Evolutionary conservation across 1,140 invertebrate genomes (phyloP).

Genomic region (Colletes gigas): DNA sequence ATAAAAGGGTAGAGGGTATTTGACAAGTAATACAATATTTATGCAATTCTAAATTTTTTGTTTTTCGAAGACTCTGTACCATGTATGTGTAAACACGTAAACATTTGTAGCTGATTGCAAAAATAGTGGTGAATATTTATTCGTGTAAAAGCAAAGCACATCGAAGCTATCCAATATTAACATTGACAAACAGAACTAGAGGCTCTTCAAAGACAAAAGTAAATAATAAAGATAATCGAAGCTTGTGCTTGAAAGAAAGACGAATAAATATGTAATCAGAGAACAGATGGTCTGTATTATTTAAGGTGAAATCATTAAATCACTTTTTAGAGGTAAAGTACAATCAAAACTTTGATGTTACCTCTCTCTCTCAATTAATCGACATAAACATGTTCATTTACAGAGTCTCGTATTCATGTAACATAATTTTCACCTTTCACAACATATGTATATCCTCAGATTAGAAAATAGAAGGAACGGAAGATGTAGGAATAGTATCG

Average conservation of each 20-base stretch:
- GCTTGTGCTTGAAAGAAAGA: too few species aligned
- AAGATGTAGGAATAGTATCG: not conserved
- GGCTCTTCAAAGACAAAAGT: too few species aligned
- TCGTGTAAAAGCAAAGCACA: not conserved
- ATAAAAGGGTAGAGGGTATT: not conserved
- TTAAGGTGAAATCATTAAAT: too few species aligned
- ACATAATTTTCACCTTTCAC: not conserved
- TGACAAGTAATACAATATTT: not conserved
- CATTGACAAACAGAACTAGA: not conserved
- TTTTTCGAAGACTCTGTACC: not conserved
- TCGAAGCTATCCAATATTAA: not conserved
- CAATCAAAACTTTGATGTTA: not conserved
- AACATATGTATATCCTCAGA: not conserved
- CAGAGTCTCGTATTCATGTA: constrained; percentile 1
- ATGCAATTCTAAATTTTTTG: too few species aligned
- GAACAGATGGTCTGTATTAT: not conserved
- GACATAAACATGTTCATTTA: not conserved
- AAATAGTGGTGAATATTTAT: not conserved
- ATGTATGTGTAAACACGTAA: not conserved
- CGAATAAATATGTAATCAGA: not conserved
- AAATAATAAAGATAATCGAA: too few species aligned
- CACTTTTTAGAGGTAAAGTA: not conserved
- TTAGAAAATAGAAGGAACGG: not conserved
- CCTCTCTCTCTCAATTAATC: not conserved
- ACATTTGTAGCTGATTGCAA: not conserved